Conservation (phyloP, 2,113 vertebrate genomes). For the Oceanodroma tethys region DNA sequence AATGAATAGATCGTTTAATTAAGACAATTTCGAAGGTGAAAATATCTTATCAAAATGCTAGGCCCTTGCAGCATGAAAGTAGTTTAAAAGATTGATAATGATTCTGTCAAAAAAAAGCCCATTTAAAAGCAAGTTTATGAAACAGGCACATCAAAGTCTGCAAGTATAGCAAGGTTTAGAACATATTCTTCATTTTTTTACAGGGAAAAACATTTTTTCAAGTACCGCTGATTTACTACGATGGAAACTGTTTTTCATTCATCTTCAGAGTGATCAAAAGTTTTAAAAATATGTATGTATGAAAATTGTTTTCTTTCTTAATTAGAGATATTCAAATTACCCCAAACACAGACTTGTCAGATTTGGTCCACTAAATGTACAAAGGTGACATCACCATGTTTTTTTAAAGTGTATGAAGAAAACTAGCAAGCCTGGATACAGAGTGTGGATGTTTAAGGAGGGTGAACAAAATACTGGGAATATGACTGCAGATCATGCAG, state of each 20-base stretch:
- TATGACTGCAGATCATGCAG: slow-evolving; percentile 67
- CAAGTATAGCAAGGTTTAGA: background rate
- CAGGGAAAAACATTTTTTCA: too few species aligned
- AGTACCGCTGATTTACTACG: background rate
- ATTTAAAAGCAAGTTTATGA: background rate
- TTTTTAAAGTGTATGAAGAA: background rate
- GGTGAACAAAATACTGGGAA: slow-evolving; percentile 48
- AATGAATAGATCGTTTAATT: background rate
- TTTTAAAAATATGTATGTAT: background rate
- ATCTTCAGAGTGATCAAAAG: background rate
- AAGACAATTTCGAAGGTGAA: background rate
- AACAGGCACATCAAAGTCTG: background rate
- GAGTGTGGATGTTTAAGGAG: slow-evolving; percentile 39
- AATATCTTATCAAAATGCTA: background rate
- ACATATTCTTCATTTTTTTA: background rate
- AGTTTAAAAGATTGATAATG: background rate
- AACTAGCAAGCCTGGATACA: slow-evolving; percentile 34
- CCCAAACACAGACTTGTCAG: background rate
- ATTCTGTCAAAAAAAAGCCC: background rate
- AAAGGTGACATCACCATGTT: slow-evolving; percentile 65
- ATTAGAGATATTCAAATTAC: background rate
- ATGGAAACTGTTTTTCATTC: background rate
- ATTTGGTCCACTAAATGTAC: background rate
- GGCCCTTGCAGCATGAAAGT: background rate
- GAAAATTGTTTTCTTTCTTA: background rate